phyloP scores from a whole-genome alignment of 1,140 invertebrate species.

The Centruroides vittatus region DNA sequence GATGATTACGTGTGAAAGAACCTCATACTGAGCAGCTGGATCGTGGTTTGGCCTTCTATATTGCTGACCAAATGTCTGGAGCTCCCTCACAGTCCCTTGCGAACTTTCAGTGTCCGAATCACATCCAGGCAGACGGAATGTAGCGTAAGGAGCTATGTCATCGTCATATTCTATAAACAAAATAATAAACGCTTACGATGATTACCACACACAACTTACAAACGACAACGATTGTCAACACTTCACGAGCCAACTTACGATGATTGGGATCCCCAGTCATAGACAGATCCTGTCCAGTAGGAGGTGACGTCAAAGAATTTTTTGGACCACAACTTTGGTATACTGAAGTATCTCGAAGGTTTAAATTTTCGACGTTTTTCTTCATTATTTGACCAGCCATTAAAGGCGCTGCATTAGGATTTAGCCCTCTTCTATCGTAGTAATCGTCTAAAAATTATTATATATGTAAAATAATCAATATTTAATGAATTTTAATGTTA shows the following conservation, averaged over 20 bases:
- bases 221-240: too few species aligned
- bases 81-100: conserved; percentile 14
- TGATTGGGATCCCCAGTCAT: conserved; percentile 8
- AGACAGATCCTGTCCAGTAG: conserved; percentile 5
- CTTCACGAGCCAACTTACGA: conserved; percentile 1
- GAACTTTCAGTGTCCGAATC: conserved; percentile 18
- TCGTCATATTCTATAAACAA: conserved; percentile 13
- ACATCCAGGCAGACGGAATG: conserved; percentile 15
- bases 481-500: not conserved
- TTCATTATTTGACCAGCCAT: conserved; percentile 6
- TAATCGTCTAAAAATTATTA: conserved; percentile 5
- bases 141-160: conserved; percentile 16
- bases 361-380: not conserved
- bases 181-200: conserved; percentile 5
- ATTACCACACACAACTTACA: not conserved
- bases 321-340: conserved; percentile 12
- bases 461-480: not conserved
- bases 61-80: conserved; percentile 14
- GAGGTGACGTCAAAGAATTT: not conserved
- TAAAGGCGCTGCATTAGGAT: conserved; percentile 6
- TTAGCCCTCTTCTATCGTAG: conserved; percentile 7
- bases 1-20: conserved; percentile 5
- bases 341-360: conserved; percentile 13
- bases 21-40: conserved; percentile 14
- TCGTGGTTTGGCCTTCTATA: conserved; percentile 1